These are phyloP conservation scores for Drosophila stalkeri DNA, from an alignment of 2,888 invertebrate species.

Conservation along the genomic window DNA sequence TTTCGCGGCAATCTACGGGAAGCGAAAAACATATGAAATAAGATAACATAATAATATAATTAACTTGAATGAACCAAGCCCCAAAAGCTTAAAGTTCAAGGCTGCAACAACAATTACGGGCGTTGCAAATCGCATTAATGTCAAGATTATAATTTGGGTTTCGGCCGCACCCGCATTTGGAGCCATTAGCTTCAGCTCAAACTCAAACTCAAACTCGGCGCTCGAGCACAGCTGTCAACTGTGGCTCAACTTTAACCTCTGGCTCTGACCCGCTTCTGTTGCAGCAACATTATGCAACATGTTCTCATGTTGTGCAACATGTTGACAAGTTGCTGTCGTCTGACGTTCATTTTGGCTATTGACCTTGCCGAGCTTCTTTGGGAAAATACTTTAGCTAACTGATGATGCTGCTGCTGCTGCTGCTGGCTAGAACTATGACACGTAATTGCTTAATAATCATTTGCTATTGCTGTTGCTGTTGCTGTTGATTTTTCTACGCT, in stretches of 20 bases:
- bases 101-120: slow-evolving; percentile 20
- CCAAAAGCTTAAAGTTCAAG: slow-evolving; percentile 52
- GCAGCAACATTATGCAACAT: slow-evolving; percentile 27
- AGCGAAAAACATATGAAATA: not conserved
- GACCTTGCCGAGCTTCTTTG: slow-evolving; percentile 69
- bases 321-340: slow-evolving; percentile 51
- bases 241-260: slow-evolving; percentile 19
- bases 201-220: not conserved
- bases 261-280: slow-evolving; percentile 29
- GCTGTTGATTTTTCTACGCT: slow-evolving; percentile 26
- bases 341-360: slow-evolving; percentile 51
- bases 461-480: slow-evolving; percentile 4
- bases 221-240: slow-evolving; percentile 15
- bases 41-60: slow-evolving; percentile 15
- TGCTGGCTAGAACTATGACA: slow-evolving; percentile 39
- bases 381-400: slow-evolving; percentile 48
- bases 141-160: slow-evolving; percentile 69
- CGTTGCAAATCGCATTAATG: slow-evolving; percentile 64
- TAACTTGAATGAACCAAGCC: slow-evolving; percentile 28
- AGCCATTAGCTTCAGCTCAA: slow-evolving; percentile 12
- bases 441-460: slow-evolving; percentile 62
- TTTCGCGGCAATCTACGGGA: slow-evolving; percentile 86
- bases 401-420: not conserved
- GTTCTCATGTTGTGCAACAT: slow-evolving; percentile 61
- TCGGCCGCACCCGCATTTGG: slow-evolving; percentile 48